Percentiles rank a stretch among this genome's conserved stretches.
Evolutionary conservation across 2,797 vertebrate species (phyloP).

Genomic region (Esox masquinongy): DNA sequence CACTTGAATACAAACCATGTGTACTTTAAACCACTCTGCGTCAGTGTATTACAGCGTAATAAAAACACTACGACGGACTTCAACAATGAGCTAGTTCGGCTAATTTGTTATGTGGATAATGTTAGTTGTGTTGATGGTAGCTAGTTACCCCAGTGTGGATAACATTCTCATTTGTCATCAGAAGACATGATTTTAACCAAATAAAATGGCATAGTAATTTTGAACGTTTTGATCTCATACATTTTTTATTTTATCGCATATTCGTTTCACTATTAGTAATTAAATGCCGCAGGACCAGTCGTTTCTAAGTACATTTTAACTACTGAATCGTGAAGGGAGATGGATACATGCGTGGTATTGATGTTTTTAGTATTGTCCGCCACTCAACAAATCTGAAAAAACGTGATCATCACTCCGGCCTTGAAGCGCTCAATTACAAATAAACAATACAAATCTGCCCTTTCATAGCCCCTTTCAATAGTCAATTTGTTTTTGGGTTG

Average conservation of each 20-base stretch:
- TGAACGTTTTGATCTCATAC: background rate
- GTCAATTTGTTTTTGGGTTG: background rate
- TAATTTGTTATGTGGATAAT: background rate
- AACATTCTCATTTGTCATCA: constrained; percentile 46
- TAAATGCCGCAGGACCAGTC: background rate
- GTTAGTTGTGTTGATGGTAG: constrained; percentile 10
- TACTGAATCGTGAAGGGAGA: background rate
- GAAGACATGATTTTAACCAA: constrained; percentile 47
- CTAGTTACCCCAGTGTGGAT: constrained; percentile 36
- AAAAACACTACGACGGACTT: background rate
- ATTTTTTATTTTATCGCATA: background rate
- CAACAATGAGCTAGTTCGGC: background rate
- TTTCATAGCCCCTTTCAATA: background rate
- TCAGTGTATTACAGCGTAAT: background rate
- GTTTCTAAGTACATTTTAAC: background rate
- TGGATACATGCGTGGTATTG: background rate
- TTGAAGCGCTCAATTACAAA: background rate
- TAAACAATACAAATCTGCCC: background rate
- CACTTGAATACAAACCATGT: constrained; percentile 37
- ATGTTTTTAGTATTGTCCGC: background rate
- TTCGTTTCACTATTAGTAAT: background rate
- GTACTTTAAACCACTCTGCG: background rate
- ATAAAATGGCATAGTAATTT: constrained; percentile 35
- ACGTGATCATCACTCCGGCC: background rate
- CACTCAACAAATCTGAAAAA: background rate